These are phyloP conservation scores for Andrena praecox DNA, from an alignment of 2,888 invertebrate species.

Conservation along the genomic window DNA sequence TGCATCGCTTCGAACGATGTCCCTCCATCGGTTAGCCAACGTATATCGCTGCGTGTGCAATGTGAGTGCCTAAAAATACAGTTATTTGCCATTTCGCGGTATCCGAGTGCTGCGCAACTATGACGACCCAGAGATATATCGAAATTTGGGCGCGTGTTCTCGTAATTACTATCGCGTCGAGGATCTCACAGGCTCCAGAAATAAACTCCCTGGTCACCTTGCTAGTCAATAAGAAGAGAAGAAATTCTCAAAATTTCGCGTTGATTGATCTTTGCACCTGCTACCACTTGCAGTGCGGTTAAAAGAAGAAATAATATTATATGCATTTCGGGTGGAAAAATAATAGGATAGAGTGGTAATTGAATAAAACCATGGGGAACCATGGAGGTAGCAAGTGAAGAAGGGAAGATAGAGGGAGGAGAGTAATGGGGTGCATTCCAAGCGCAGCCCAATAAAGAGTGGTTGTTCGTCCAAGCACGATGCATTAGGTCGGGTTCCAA, in stretches of 20 bases:
- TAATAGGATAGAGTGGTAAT: not conserved
- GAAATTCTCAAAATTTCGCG: too few relatives aligned
- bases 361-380: not conserved
- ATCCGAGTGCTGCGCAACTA: not conserved
- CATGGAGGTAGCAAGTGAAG: not conserved
- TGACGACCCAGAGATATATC: not conserved
- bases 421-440: conserved; percentile 34
- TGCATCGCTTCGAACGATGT: conserved; percentile 97
- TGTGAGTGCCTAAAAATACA: conserved; percentile 75
- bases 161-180: too few relatives aligned
- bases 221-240: too few relatives aligned
- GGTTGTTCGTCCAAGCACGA: conserved; percentile 56
- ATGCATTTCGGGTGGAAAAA: too few relatives aligned
- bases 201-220: too few relatives aligned
- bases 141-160: too few relatives aligned
- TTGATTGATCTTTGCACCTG: too few relatives aligned
- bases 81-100: not conserved
- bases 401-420: conserved; percentile 1
- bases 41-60: conserved; percentile 81
- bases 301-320: not conserved
- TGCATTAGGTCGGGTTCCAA: conserved; percentile 75
- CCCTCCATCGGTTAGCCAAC: conserved; percentile 93
- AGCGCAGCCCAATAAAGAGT: conserved; percentile 52
- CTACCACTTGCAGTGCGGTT: not conserved
- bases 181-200: too few relatives aligned